Percentiles rank a stretch among this genome's conserved stretches.
Evolutionary conservation across 2,888 invertebrate genomes (phyloP).

Genomic region (Phytoseiulus persimilis): DNA sequence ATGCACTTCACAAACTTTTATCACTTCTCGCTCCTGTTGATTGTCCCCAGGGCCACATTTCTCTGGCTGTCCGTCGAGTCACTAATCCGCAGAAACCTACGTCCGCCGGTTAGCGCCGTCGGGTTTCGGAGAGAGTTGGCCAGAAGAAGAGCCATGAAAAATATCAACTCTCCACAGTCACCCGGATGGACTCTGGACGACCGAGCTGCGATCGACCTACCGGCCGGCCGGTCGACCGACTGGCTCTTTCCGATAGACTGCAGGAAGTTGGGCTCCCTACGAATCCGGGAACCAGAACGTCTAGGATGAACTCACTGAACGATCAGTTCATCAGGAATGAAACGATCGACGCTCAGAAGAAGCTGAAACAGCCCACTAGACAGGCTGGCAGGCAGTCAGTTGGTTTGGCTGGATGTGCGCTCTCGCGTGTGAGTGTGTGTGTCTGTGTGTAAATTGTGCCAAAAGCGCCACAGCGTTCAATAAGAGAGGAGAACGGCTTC

Average conservation of each 20-base stretch:
- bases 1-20: background rate
- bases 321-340: background rate
- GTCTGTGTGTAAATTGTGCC: background rate
- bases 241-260: background rate
- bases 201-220: too few relatives aligned
- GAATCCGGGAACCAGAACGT: background rate
- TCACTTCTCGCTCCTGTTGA: background rate
- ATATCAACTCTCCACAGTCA: background rate
- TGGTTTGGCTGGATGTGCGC: background rate
- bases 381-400: background rate
- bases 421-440: background rate
- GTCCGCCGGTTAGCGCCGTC: conserved; percentile 5
- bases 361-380: background rate
- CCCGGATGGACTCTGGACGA: background rate
- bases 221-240: too few relatives aligned
- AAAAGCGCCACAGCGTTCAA: background rate
- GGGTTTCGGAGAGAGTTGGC: background rate
- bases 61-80: background rate
- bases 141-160: background rate
- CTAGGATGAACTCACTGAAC: background rate
- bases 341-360: background rate
- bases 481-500: background rate
- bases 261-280: background rate
- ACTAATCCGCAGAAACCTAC: background rate
- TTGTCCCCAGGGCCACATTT: background rate